These are phyloP conservation scores for Pycnomerus fuliginosus DNA, from an alignment of 2,888 invertebrate species.

Conservation along the genomic window DNA sequence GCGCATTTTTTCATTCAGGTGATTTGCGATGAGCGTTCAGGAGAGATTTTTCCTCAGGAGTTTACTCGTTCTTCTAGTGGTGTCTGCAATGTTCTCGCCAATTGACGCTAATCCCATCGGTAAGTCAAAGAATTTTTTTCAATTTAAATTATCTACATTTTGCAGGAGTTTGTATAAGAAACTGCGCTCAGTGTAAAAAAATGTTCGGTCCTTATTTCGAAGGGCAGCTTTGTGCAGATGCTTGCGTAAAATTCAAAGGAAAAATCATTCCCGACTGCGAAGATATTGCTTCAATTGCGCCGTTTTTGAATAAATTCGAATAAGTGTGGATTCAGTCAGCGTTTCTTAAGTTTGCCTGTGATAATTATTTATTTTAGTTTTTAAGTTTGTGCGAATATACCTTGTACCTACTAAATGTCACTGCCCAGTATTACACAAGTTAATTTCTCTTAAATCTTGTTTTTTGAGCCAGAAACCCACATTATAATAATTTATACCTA, in stretches of 20 bases:
- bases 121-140: slow-evolving; percentile 23
- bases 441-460: too few relatives aligned
- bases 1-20: too few relatives aligned
- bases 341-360: too few relatives aligned
- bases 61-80: slow-evolving; percentile 20
- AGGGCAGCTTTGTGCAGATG: slow-evolving; percentile 81
- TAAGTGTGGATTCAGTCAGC: too few relatives aligned
- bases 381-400: too few relatives aligned
- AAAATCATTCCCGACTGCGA: slow-evolving; percentile 85
- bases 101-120: slow-evolving; percentile 35
- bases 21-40: too few relatives aligned
- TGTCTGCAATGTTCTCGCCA: slow-evolving; percentile 11
- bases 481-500: too few relatives aligned
- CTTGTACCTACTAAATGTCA: too few relatives aligned
- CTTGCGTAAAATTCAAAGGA: slow-evolving; percentile 80
- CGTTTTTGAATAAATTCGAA: slow-evolving; percentile 68
- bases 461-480: too few relatives aligned
- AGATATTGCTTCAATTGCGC: slow-evolving; percentile 75
- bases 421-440: too few relatives aligned
- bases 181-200: slow-evolving; percentile 87
- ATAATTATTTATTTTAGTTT: too few relatives aligned
- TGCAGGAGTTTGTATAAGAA: slow-evolving; percentile 76
- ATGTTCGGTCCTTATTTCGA: slow-evolving; percentile 87
- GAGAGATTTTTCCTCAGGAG: slow-evolving; percentile 20
- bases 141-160: too few relatives aligned